Conservation (phyloP, 2,888 invertebrate genomes). For the Mythimna ferrago region DNA sequence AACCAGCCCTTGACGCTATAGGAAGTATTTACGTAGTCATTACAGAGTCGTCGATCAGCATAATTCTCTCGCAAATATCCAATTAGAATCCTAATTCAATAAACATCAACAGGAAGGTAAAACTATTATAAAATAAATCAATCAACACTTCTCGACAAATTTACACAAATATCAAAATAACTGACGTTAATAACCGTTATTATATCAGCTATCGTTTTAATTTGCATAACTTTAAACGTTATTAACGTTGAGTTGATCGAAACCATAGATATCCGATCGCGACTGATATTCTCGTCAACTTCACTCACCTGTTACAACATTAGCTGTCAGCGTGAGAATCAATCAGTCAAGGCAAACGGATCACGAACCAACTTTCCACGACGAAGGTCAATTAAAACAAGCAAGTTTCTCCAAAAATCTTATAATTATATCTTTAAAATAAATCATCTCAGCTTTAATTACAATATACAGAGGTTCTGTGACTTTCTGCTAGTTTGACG, state of each 20-base stretch:
- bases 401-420: constrained; percentile 77
- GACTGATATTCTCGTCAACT: constrained; percentile 50
- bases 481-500: constrained; percentile 43
- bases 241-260: constrained; percentile 43
- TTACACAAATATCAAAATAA: constrained; percentile 49
- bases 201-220: constrained; percentile 46
- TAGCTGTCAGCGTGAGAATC: constrained; percentile 57
- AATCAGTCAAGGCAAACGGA: constrained; percentile 77
- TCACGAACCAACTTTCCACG: constrained; percentile 81
- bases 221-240: constrained; percentile 54
- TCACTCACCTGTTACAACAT: constrained; percentile 58
- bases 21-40: constrained; percentile 39
- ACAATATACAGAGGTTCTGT: constrained; percentile 63
- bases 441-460: constrained; percentile 69
- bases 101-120: constrained; percentile 55
- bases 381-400: constrained; percentile 79
- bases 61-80: constrained; percentile 36
- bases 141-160: constrained; percentile 45
- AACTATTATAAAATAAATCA: constrained; percentile 46
- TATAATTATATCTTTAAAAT: constrained; percentile 74
- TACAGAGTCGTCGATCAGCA: constrained; percentile 30
- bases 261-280: constrained; percentile 13
- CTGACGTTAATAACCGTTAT: constrained; percentile 38
- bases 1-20: constrained; percentile 37
- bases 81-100: constrained; percentile 33